phyloP scores from a whole-genome alignment of 1,140 invertebrate species.

The Cherax destructor region DNA sequence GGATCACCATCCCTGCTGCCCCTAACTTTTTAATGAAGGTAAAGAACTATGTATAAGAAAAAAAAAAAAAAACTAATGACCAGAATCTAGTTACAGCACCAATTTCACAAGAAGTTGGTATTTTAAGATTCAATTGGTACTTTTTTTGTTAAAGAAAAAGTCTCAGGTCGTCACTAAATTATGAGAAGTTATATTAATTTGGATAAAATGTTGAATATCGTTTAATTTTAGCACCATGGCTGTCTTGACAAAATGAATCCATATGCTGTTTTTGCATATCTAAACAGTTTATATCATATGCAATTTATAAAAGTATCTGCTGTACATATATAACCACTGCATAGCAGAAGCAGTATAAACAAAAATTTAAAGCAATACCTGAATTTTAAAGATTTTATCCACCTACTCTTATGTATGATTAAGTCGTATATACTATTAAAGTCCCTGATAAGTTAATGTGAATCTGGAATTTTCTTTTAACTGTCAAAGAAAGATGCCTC shows the following conservation, averaged over 20 bases:
- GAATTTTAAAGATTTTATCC: neutral
- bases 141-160: no score
- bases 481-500: slow-evolving; percentile 2
- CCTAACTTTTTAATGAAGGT: no score
- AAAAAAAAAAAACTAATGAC: no score
- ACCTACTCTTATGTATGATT: slow-evolving; percentile 29
- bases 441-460: slow-evolving; percentile 25
- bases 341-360: neutral
- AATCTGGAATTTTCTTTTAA: neutral
- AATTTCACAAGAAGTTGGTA: no score
- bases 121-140: no score
- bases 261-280: neutral
- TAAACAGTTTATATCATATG: neutral
- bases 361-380: neutral
- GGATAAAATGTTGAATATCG: no score
- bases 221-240: neutral
- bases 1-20: no score
- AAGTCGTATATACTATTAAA: neutral
- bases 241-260: neutral
- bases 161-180: no score
- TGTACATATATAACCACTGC: neutral
- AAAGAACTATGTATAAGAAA: neutral
- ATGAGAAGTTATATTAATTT: no score
- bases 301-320: neutral
- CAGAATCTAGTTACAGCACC: no score